phyloP scores from a whole-genome alignment of 2,888 invertebrate species.

The Beris chalybata region DNA sequence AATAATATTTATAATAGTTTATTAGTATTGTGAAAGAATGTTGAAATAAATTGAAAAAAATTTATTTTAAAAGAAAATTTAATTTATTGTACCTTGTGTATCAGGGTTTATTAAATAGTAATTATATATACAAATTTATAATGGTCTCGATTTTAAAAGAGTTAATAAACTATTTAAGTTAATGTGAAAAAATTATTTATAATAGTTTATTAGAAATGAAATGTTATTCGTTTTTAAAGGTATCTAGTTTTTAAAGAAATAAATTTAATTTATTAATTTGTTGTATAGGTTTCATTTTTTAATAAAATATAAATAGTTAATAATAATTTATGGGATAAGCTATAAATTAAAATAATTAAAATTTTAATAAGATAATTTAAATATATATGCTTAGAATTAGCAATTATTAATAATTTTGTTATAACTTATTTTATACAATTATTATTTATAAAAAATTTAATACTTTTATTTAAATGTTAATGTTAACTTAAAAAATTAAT shows the following conservation, averaged over 20 bases:
- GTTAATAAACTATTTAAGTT: conserved; percentile 62
- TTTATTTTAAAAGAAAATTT: conserved; percentile 51
- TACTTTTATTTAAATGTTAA: conserved; percentile 54
- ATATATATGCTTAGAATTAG: conserved; percentile 63
- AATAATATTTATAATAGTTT: conserved; percentile 60
- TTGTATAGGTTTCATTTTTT: conserved; percentile 50
- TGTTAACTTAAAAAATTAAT: conserved; percentile 55
- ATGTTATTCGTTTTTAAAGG: conserved; percentile 67
- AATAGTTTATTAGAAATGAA: conserved; percentile 66
- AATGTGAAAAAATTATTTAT: conserved; percentile 64
- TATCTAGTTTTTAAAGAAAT: conserved; percentile 71
- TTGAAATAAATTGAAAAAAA: conserved; percentile 59
- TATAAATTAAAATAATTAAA: conserved; percentile 63
- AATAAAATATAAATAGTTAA: no score
- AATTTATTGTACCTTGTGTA: not conserved
- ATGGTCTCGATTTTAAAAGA: conserved; percentile 66
- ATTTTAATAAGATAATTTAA: conserved; percentile 52
- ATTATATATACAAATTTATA: conserved; percentile 38
- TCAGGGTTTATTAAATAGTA: no score
- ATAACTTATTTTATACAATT: conserved; percentile 58
- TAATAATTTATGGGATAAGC: conserved; percentile 65
- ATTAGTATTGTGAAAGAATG: conserved; percentile 63
- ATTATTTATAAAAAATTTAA: conserved; percentile 56
- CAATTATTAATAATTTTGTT: conserved; percentile 59
- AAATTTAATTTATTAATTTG: conserved; percentile 58